phyloP scores from a whole-genome alignment of 2,797 vertebrate genomes.

The Clarias platycephalus region DNA sequence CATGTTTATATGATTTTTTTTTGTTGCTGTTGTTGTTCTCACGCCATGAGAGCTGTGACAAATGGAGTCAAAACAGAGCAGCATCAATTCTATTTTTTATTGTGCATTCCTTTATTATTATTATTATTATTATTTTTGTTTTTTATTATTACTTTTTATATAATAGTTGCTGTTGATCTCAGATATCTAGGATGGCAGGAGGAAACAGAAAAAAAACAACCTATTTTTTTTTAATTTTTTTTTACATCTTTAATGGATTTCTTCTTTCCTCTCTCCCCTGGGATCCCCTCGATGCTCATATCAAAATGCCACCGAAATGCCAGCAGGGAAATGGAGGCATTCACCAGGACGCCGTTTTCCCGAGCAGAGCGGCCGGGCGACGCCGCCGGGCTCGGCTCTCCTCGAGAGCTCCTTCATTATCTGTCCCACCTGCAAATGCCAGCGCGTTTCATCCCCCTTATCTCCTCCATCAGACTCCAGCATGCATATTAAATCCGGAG shows the following conservation, averaged over 20 bases:
- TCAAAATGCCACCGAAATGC: constrained; percentile 82
- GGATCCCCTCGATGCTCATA: constrained; percentile 65
- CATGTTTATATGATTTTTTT: neutral
- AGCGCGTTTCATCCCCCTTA: constrained; percentile 53
- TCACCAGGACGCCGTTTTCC: constrained; percentile 62
- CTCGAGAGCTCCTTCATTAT: constrained; percentile 71
- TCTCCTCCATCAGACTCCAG: constrained; percentile 43
- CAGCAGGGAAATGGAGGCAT: constrained; percentile 72
- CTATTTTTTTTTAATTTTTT: constrained; percentile 52
- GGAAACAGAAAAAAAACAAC: constrained; percentile 47
- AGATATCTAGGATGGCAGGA: constrained; percentile 58
- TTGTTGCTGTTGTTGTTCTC: neutral
- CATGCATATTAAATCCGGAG: constrained; percentile 43
- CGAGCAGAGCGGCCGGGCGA: constrained; percentile 55
- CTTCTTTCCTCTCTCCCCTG: constrained; percentile 59
- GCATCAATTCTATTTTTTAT: neutral
- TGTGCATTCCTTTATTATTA: neutral
- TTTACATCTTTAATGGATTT: constrained; percentile 64
- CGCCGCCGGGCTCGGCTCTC: constrained; percentile 55
- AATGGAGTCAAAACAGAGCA: constrained; percentile 15
- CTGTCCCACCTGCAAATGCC: constrained; percentile 67
- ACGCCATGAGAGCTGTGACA: neutral
- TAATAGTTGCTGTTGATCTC: constrained; percentile 57
- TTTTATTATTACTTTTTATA: constrained; percentile 41
- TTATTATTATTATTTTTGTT: neutral